These are phyloP conservation scores for Acleris laterana DNA, from an alignment of 2,888 invertebrate genomes.

Conservation along the genomic window DNA sequence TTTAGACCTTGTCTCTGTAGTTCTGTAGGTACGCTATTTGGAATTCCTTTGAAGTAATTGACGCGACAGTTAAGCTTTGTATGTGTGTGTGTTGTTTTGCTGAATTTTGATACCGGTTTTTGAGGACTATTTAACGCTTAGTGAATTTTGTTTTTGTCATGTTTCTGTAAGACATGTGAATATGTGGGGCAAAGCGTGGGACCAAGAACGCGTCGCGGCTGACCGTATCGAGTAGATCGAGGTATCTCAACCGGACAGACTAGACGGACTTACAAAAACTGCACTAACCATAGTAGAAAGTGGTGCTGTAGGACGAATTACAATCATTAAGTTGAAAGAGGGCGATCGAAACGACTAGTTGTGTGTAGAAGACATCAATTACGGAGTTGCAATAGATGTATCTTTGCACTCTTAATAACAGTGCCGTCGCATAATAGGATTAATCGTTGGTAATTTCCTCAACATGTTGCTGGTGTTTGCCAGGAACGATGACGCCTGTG, in stretches of 20 bases:
- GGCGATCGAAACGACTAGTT: conserved; percentile 22
- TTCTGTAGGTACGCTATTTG: conserved; percentile 1
- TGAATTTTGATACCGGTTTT: conserved; percentile 12
- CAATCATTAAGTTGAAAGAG: conserved; percentile 25
- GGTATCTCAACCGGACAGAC: conserved; percentile 78
- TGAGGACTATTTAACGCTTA: conserved; percentile 50
- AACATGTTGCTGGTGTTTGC: conserved; percentile 47
- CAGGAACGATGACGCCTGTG: conserved; percentile 61
- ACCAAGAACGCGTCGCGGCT: conserved; percentile 69
- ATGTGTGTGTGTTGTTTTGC: conserved; percentile 4
- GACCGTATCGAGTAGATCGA: conserved; percentile 71
- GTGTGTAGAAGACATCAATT: conserved; percentile 12
- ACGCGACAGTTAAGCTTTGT: too few relatives aligned
- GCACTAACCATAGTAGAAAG: conserved; percentile 58
- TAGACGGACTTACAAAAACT: conserved; percentile 63
- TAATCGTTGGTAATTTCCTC: conserved; percentile 47
- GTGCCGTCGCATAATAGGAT: conserved; percentile 31
- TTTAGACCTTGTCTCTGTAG: conserved; percentile 5
- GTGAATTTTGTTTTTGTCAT: conserved; percentile 45
- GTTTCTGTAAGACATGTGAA: conserved; percentile 52
- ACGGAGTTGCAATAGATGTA: conserved; percentile 17
- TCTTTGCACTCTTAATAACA: conserved; percentile 29
- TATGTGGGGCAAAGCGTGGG: conserved; percentile 76
- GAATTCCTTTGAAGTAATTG: conserved; percentile 1
- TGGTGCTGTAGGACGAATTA: conserved; percentile 56